A percentile compares a stretch with the other conserved stretches of the same genome.
These are phyloP conservation scores for Scolanthus callimorphus DNA, from an alignment of 92 coral and sea anemone species.

Conservation along the genomic window DNA sequence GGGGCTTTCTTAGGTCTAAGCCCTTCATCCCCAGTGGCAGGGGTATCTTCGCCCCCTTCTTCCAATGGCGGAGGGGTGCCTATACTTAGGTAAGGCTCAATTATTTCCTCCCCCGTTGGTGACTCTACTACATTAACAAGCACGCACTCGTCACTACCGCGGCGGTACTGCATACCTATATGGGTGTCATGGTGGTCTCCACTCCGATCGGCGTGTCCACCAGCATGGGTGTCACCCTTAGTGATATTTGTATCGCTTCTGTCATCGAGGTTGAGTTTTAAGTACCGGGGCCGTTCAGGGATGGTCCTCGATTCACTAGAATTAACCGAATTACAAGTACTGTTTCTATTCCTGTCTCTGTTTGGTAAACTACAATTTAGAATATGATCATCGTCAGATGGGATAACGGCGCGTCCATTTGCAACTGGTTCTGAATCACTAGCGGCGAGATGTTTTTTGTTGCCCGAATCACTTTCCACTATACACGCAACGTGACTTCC, in stretches of 20 bases:
- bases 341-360: not conserved
- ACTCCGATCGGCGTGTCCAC: no score
- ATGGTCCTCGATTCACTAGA: not conserved
- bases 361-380: no score
- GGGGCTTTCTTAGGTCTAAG: not conserved
- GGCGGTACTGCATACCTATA: conserved; percentile 46
- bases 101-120: conserved; percentile 45
- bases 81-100: conserved; percentile 13
- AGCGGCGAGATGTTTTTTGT: no score
- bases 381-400: no score
- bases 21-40: not conserved
- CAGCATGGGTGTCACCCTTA: not conserved
- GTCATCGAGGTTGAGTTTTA: conserved; percentile 1
- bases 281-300: conserved; percentile 14
- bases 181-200: conserved; percentile 11
- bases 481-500: not conserved
- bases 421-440: not conserved
- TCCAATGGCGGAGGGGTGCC: conserved; percentile 37
- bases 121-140: conserved; percentile 61
- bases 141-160: conserved; percentile 37
- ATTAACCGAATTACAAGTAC: not conserved
- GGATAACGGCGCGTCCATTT: not conserved
- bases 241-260: not conserved
- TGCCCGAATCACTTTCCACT: not conserved
- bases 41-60: conserved; percentile 11